phyloP scores from a whole-genome alignment of 2,113 vertebrate species.

The Abramis brama region DNA sequence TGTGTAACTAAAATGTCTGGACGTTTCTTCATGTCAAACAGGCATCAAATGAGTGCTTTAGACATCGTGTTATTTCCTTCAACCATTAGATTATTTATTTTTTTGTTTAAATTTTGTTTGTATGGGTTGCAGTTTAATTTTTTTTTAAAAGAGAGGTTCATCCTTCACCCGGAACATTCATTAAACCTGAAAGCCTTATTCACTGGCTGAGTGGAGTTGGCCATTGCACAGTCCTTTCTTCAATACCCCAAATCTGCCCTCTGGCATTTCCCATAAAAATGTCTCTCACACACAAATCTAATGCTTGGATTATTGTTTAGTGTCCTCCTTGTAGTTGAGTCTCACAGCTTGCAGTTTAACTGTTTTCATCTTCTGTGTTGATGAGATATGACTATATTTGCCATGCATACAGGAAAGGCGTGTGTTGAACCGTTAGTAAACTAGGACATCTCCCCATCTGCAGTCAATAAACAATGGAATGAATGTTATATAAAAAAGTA shows the following conservation, averaged over 20 bases:
- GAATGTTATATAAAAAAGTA: constrained; percentile 36
- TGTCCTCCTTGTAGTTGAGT: background rate
- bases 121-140: background rate
- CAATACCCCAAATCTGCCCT: background rate
- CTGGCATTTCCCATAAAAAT: background rate
- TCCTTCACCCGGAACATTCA: constrained; percentile 38
- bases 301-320: background rate
- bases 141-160: background rate
- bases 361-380: constrained; percentile 27
- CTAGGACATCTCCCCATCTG: constrained; percentile 47
- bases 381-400: constrained; percentile 30
- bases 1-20: constrained; percentile 25
- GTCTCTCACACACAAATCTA: background rate
- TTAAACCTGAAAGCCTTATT: background rate
- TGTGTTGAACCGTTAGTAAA: constrained; percentile 26
- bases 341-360: background rate
- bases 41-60: background rate
- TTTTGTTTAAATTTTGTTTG: constrained; percentile 19
- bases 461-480: constrained; percentile 48
- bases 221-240: background rate
- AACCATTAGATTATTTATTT: background rate
- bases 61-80: background rate
- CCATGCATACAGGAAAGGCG: constrained; percentile 6
- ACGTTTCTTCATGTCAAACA: constrained; percentile 30
- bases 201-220: background rate